Percentiles rank a stretch among this genome's conserved stretches.
These are phyloP conservation scores for Dryobates pubescens DNA, from an alignment of 2,797 vertebrate species.

Conservation along the genomic window DNA sequence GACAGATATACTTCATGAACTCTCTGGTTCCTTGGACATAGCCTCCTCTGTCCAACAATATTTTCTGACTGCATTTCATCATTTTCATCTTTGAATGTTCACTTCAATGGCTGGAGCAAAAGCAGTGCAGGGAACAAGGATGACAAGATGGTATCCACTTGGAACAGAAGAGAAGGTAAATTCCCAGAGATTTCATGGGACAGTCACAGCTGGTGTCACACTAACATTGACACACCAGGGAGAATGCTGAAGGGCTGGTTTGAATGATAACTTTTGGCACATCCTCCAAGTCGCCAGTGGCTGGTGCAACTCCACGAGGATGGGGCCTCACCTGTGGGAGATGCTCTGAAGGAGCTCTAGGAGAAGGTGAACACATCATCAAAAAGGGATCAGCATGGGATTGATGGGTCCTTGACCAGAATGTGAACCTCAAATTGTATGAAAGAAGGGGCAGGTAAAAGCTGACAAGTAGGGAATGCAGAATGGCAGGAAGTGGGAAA, in stretches of 20 bases:
- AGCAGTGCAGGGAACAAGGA: neutral
- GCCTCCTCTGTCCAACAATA: neutral
- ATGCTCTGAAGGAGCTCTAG: too few species aligned
- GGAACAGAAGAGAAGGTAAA: neutral
- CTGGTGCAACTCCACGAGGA: neutral
- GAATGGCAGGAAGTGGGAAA: too few species aligned
- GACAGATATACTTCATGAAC: neutral
- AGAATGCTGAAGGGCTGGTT: neutral
- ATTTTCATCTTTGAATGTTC: neutral
- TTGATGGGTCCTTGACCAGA: accelerated
- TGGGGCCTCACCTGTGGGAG: neutral
- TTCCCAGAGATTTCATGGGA: neutral
- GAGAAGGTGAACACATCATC: too few species aligned
- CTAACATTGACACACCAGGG: neutral
- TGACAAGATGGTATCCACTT: neutral
- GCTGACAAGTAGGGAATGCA: too few species aligned
- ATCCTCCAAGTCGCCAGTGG: neutral
- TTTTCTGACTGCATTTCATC: neutral
- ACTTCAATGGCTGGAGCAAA: neutral
- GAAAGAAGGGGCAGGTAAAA: too few species aligned
- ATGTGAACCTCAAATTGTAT: neutral
- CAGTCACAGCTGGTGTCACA: neutral
- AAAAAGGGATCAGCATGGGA: accelerated
- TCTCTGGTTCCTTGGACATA: neutral
- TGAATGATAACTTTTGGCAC: neutral